These are phyloP conservation scores for Megalops cyprinoides DNA, from an alignment of 2,797 vertebrate species.

Conservation along the genomic window DNA sequence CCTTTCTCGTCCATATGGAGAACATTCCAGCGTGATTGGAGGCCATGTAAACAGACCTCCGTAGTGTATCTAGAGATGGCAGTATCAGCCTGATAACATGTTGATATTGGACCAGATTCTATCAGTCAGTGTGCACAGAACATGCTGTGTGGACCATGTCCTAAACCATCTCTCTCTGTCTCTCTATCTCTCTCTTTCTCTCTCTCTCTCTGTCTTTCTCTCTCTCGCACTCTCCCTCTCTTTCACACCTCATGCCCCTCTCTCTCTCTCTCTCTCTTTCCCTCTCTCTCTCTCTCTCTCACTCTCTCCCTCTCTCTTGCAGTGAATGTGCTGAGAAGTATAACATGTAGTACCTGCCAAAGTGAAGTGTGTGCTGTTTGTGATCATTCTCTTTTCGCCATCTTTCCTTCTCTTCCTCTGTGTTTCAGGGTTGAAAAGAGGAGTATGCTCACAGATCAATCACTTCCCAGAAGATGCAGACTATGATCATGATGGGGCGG, in stretches of 20 bases:
- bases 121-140: neutral
- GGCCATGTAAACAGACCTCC: no score
- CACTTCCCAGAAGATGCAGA: constrained; percentile 95
- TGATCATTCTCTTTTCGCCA: constrained; percentile 23
- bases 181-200: neutral
- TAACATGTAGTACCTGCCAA: no score
- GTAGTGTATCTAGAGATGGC: no score
- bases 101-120: neutral
- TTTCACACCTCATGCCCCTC: no score
- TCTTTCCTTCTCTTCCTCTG: constrained; percentile 38
- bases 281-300: neutral
- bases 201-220: neutral
- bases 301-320: neutral
- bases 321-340: neutral
- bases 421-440: constrained; percentile 84
- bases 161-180: neutral
- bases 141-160: neutral
- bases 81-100: neutral
- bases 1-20: no score
- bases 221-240: neutral
- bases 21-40: no score
- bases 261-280: neutral
- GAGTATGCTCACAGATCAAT: constrained; percentile 92
- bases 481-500: constrained; percentile 93
- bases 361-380: no score